Evolutionary conservation across 1,140 invertebrate species (phyloP).

Genomic region (Hyphantria cunea): DNA sequence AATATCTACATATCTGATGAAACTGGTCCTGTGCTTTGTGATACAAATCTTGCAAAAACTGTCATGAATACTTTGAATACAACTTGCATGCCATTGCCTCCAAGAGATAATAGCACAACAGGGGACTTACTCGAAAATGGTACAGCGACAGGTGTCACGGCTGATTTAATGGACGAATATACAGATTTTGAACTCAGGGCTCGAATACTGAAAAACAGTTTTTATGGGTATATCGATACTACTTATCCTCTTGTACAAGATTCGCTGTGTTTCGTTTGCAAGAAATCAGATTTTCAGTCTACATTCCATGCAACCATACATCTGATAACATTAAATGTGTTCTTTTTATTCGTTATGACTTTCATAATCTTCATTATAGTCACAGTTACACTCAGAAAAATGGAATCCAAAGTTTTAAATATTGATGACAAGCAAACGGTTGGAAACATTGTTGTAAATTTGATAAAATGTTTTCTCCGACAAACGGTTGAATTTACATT

Average conservation of each 20-base stretch:
- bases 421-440: conserved; percentile 44
- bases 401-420: conserved; percentile 49
- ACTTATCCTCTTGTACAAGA: conserved; percentile 67
- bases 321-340: conserved; percentile 58
- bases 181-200: conserved; percentile 70
- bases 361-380: conserved; percentile 53
- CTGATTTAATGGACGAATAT: conserved; percentile 68
- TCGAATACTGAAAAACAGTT: conserved; percentile 65
- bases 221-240: conserved; percentile 73
- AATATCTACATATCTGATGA: conserved; percentile 57
- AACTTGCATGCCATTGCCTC: conserved; percentile 56
- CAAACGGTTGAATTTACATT: conserved; percentile 69
- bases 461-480: conserved; percentile 69
- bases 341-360: conserved; percentile 58
- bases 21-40: conserved; percentile 55
- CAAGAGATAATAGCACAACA: conserved; percentile 65
- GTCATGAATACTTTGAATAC: conserved; percentile 65
- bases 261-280: conserved; percentile 67
- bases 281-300: conserved; percentile 62
- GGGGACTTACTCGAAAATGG: conserved; percentile 67
- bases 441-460: conserved; percentile 51
- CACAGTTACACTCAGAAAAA: conserved; percentile 46
- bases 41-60: conserved; percentile 52
- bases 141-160: conserved; percentile 67
- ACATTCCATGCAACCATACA: conserved; percentile 62